Evolutionary conservation across 2,113 vertebrate genomes (phyloP), one percentile per base, ranked within the genome.

Genomic region (Rhabdomys dilectus): DNA sequence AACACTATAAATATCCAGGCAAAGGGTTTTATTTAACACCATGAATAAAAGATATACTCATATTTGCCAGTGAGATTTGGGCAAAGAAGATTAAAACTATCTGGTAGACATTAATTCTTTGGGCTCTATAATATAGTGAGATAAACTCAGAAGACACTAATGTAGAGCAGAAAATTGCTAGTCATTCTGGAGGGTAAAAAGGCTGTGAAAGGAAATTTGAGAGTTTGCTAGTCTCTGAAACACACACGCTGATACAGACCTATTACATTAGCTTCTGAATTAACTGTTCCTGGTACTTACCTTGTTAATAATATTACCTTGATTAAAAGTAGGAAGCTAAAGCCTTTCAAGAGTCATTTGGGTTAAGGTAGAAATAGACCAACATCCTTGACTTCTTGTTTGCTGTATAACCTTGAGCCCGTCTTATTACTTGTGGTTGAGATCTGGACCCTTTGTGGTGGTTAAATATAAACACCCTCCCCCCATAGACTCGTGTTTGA

Each of bases 31-130:
- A 92, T 97, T 92, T 89, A 97, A 95, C 42, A 93, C 70, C 53
- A 91, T 96, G 96, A 97, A 96, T 98, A 97, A 97, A 97, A 97
- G 75, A 98, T 97, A 58, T 24, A 88, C 45, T 96, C 3, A 0
- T 88, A 96, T 97, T 97, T 97, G 81, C 91, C 91, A 93, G 80
- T 88, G 94, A 97, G 92, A 95, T 97, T 96, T 97, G 81, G 82
- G 31, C 81, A 97, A 97, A 97, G 95, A 91, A 95, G 88, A 97
- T 97, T 95, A 97, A 97, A 97, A 95, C 51, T 95, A 93, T 58
- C 45, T 92, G 87, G 93, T 73, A 97, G 58, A 95, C 66, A 68
- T 93, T 85, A 87, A 95, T 94, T 96, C 88, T 94, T 88, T 87
- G 66, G 72, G 19, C 24, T 95, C 85, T 73, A 91, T 88, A 93